These are phyloP conservation scores for Drosophila elegans DNA, from an alignment of 1,140 invertebrate genomes.

Conservation along the genomic window DNA sequence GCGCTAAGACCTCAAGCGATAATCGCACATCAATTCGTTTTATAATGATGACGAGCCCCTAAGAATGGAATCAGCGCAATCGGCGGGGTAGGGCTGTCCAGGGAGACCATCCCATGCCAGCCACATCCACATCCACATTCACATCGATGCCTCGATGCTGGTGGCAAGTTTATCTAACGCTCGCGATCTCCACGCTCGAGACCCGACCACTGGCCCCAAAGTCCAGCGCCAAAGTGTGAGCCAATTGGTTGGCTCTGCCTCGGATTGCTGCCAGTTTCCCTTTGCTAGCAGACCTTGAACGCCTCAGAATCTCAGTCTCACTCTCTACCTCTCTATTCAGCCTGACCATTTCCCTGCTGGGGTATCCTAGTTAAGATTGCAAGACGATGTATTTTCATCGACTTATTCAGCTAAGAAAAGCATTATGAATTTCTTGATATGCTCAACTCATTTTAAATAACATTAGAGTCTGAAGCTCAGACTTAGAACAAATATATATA, in stretches of 20 bases:
- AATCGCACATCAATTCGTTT: conserved; percentile 81
- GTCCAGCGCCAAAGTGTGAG: conserved; percentile 74
- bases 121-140: neutral
- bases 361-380: neutral
- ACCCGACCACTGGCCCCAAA: conserved; percentile 5
- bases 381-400: too few relatives aligned
- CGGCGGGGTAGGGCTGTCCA: neutral
- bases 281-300: conserved; percentile 59
- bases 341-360: neutral
- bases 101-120: conserved; percentile 6
- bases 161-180: conserved; percentile 80
- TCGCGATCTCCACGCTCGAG: conserved; percentile 60
- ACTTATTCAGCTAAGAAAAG: too few relatives aligned
- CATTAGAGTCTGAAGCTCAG: too few relatives aligned
- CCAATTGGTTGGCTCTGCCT: conserved; percentile 66
- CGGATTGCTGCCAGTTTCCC: conserved; percentile 4
- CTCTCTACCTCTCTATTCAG: conserved; percentile 33
- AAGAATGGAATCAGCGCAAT: conserved; percentile 3
- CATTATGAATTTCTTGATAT: too few relatives aligned
- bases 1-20: conserved; percentile 79
- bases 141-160: conserved; percentile 49
- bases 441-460: too few relatives aligned
- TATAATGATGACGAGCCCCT: conserved; percentile 75
- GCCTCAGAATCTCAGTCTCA: conserved; percentile 48
- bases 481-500: too few relatives aligned